Conservation (phyloP, 2,888 invertebrate genomes). For the Rhagonycha lutea region DNA sequence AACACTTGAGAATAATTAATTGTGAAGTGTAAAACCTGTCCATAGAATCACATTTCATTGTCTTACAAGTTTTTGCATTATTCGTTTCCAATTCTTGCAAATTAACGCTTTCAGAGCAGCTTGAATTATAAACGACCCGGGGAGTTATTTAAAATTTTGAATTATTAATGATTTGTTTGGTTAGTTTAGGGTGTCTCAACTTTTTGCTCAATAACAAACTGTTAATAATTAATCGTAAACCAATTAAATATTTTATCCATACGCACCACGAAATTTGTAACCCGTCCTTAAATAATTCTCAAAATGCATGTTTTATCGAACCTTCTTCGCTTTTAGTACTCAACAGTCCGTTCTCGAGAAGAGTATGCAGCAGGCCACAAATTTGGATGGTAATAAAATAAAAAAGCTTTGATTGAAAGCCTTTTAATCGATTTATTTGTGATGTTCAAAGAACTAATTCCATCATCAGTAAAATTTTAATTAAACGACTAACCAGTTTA, state of each 20-base stretch:
- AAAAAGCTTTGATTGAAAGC: not conserved
- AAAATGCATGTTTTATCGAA: not conserved
- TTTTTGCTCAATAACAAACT: not conserved
- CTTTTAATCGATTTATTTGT: not conserved
- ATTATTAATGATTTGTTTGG: not conserved
- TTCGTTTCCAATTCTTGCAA: not conserved
- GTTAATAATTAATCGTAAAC: not conserved
- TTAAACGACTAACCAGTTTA: not conserved
- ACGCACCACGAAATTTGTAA: not conserved
- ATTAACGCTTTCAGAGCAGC: not conserved
- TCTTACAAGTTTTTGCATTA: not conserved
- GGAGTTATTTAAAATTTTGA: not conserved
- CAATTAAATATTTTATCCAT: not conserved
- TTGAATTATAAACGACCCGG: not conserved
- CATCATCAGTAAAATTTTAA: not conserved
- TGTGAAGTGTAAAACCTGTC: not conserved
- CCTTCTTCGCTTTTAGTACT: too few relatives aligned
- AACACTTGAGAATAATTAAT: not conserved
- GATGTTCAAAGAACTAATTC: not conserved
- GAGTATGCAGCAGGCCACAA: not conserved
- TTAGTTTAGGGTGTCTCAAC: not conserved
- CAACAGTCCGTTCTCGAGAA: not conserved
- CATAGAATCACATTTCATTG: not conserved
- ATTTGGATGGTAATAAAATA: not conserved
- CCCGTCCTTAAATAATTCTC: not conserved